Evolutionary conservation across 1,140 invertebrate genomes (phyloP).

Genomic region (Teleogryllus occipitalis): DNA sequence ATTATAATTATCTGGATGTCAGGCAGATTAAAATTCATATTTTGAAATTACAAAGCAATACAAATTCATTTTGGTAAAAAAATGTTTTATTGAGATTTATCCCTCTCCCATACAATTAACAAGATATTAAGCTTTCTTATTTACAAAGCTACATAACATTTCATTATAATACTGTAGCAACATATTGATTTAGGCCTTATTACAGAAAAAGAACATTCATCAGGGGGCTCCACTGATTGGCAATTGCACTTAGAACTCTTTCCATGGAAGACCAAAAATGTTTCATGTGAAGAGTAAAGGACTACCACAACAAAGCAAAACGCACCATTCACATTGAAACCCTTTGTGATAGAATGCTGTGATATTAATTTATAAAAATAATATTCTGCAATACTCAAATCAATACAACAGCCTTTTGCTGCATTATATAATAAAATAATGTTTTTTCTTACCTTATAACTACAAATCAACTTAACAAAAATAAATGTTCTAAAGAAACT

Average conservation of each 20-base stretch:
- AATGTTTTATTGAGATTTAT: background rate
- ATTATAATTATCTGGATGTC: too few species aligned
- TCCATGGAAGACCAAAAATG: background rate
- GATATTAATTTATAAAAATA: background rate
- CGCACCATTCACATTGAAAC: background rate
- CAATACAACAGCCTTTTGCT: too few species aligned
- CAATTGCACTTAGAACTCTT: background rate
- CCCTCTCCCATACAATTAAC: background rate
- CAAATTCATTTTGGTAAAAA: background rate
- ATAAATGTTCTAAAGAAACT: too few species aligned
- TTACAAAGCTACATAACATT: background rate
- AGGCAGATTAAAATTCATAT: too few species aligned
- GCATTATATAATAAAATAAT: too few species aligned
- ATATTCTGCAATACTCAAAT: background rate
- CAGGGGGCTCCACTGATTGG: background rate
- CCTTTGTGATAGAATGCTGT: background rate
- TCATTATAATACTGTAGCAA: background rate
- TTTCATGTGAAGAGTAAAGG: background rate
- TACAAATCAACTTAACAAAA: too few species aligned
- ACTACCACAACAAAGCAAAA: background rate
- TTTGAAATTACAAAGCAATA: too few species aligned
- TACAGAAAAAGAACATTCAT: background rate
- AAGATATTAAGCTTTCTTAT: background rate
- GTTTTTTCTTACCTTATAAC: too few species aligned
- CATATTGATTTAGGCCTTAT: background rate